Conservation (phyloP, 64 coral and sea anemone species). For the Pocillopora verrucosa region DNA sequence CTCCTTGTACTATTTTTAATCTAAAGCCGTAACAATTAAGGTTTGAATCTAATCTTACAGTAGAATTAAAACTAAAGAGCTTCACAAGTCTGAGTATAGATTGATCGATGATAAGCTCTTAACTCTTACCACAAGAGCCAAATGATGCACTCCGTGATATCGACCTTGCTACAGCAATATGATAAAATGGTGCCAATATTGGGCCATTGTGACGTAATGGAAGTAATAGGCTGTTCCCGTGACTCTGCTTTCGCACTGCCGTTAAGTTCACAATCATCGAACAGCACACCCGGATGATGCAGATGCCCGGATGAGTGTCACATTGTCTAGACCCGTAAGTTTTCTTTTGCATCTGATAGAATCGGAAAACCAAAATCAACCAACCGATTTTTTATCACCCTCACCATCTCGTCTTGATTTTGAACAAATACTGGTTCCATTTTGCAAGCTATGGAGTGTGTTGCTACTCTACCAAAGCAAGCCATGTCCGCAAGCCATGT, state of each 20-base stretch:
- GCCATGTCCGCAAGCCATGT: not conserved
- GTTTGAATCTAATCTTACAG: too few relatives aligned
- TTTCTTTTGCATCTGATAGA: not conserved
- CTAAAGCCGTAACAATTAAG: too few relatives aligned
- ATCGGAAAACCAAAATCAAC: constrained; percentile 40
- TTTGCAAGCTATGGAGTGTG: not conserved
- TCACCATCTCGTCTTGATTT: not conserved
- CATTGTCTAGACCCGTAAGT: not conserved
- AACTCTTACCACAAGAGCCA: constrained; percentile 66
- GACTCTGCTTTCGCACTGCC: constrained; percentile 11
- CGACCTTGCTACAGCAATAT: constrained; percentile 32
- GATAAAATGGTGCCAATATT: constrained; percentile 24
- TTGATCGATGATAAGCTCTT: too few relatives aligned
- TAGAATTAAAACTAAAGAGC: not conserved
- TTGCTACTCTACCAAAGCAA: not conserved
- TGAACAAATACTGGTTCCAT: constrained; percentile 1
- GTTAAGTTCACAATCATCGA: constrained; percentile 40
- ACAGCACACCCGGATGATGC: constrained; percentile 4
- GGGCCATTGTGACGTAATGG: constrained; percentile 44
- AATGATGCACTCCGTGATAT: constrained; percentile 53
- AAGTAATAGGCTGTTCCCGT: constrained; percentile 6
- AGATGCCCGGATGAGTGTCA: constrained; percentile 4
- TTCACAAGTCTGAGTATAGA: not conserved
- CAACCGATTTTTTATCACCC: not conserved
- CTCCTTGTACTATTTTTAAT: too few relatives aligned